phyloP scores from a whole-genome alignment of 2,797 vertebrate genomes.

The Gouania willdenowi region DNA sequence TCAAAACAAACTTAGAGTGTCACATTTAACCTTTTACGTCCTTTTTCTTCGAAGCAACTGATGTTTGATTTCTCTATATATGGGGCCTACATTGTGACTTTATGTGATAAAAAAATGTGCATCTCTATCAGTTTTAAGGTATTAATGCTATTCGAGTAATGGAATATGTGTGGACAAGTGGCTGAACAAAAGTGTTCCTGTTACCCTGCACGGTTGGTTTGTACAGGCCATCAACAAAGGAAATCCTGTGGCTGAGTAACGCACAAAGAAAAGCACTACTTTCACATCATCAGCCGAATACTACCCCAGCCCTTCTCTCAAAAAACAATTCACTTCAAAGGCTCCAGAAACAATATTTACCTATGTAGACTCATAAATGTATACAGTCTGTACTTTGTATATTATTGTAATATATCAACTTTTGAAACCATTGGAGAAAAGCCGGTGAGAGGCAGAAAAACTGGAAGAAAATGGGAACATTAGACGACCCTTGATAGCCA shows the following conservation, averaged over 20 bases:
- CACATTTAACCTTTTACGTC: too few relatives aligned
- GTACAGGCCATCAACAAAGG: conserved; percentile 43
- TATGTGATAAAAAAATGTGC: too few relatives aligned
- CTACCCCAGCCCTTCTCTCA: neutral
- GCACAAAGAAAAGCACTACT: conserved; percentile 29
- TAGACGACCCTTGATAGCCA: conserved; percentile 29
- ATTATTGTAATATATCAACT: too few relatives aligned
- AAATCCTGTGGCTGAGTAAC: conserved; percentile 64
- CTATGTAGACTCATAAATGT: too few relatives aligned
- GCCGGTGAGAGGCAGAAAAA: conserved; percentile 9
- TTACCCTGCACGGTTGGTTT: conserved; percentile 16
- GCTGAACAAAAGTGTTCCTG: neutral
- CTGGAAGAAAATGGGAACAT: conserved; percentile 24
- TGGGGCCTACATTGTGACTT: too few relatives aligned
- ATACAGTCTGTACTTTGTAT: too few relatives aligned
- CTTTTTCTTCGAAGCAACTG: too few relatives aligned
- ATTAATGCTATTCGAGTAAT: conserved; percentile 1
- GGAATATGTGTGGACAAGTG: neutral
- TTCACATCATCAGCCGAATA: conserved; percentile 28
- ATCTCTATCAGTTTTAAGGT: too few relatives aligned
- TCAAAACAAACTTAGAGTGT: too few relatives aligned
- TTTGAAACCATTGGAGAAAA: conserved; percentile 1
- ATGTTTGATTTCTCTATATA: too few relatives aligned
- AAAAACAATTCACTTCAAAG: too few relatives aligned
- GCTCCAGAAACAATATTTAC: conserved; percentile 32